Base-by-base conservation (phyloP, 2,888 invertebrate genomes). In the Erynnis tages region DNA sequence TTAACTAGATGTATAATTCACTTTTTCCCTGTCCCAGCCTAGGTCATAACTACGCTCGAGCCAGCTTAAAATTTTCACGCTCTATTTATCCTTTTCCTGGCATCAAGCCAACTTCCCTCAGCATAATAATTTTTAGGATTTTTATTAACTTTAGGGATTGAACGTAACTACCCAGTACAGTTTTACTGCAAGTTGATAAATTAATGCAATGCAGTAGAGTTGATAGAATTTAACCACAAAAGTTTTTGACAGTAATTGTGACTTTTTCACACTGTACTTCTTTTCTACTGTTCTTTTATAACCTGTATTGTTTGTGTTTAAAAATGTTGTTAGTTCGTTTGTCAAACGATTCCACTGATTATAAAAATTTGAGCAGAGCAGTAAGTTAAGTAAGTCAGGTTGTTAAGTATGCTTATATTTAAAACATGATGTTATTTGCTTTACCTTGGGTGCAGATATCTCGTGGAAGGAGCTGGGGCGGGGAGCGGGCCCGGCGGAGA, bases 401-500 rank as follows among this genome's bases (percentile, higher is more conserved):
- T n/a, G n/a, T n/a, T n/a, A n/a, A n/a, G n/a, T n/a, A n/a, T n/a
- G n/a, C n/a, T n/a, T n/a, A n/a, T n/a, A n/a, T n/a, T n/a, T n/a
- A n/a, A n/a, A n/a, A n/a, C n/a, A 21, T 21, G 3, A 5, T 21
- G 21, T 21, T 21, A n/a, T 21, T 4, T 13, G 27, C n/a, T 14
- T 73, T 75, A 89, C 89, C 71, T 89, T 89, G 14, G 88, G 89
- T 25, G 85, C 81, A 47, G 88, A 86, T 60, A 84, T 85, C 63
- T 88, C 89, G 69, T 89, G 89, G 89, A 89, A 88, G 37, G 89
- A 89, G 92, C 91, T 94, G 82, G 79, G 94, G 79, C 83, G 92
- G 77, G 77, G 93, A 81, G 87, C 93, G 82, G 82, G 94, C 80
- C 85, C 94, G 77, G 91, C 94, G 57, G 91, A 90, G 61, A 95